These are phyloP conservation scores for Mimumesa dahlbomi DNA, from an alignment of 2,888 invertebrate species.

Conservation along the genomic window DNA sequence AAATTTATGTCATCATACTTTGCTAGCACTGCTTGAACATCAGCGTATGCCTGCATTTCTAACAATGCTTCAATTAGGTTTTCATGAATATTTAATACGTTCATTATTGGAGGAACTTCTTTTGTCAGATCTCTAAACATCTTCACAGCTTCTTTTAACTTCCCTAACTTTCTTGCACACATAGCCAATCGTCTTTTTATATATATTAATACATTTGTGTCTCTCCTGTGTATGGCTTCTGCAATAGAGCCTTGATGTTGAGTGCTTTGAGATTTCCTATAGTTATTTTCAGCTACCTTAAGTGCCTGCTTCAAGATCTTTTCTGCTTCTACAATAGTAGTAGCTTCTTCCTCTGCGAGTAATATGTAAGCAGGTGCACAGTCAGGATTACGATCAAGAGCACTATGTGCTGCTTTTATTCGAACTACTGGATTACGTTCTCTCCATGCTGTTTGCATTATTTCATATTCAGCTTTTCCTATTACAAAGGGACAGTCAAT, in stretches of 20 bases:
- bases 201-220: constrained; percentile 96
- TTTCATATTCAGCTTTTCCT: constrained; percentile 93
- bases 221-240: constrained; percentile 91
- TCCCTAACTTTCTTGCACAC: constrained; percentile 97
- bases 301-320: constrained; percentile 91
- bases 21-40: constrained; percentile 95
- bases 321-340: constrained; percentile 94
- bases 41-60: constrained; percentile 98
- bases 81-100: constrained; percentile 95
- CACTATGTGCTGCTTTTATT: constrained; percentile 94
- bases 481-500: constrained; percentile 54
- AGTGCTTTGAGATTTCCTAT: constrained; percentile 89
- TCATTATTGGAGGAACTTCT: constrained; percentile 97
- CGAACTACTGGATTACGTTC: constrained; percentile 95
- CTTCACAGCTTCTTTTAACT: constrained; percentile 96
- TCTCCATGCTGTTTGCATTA: constrained; percentile 98
- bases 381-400: constrained; percentile 92
- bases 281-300: constrained; percentile 91
- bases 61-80: constrained; percentile 97
- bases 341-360: constrained; percentile 97
- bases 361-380: constrained; percentile 97
- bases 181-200: constrained; percentile 97
- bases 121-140: constrained; percentile 98
- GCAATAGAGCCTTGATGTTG: constrained; percentile 89
- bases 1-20: constrained; percentile 96